These are phyloP conservation scores for Petrocephalus zakoni DNA, from an alignment of 2,113 vertebrate species.

Conservation along the genomic window DNA sequence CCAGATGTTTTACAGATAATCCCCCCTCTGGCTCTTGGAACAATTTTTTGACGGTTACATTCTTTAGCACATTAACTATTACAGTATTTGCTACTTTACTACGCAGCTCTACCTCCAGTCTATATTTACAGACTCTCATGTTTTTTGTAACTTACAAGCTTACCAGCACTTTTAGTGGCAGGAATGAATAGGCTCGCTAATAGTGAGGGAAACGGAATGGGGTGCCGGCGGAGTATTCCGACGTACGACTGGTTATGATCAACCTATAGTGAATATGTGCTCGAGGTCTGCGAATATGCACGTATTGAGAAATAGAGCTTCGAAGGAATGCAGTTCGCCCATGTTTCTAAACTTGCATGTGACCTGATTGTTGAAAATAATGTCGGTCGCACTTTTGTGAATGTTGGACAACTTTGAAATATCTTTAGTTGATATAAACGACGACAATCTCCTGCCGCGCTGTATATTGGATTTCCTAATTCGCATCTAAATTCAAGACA, in stretches of 20 bases:
- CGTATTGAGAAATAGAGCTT: neutral
- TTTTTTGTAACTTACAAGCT: neutral
- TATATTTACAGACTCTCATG: neutral
- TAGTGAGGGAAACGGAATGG: neutral
- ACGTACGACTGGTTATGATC: neutral
- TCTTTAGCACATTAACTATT: neutral
- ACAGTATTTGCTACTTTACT: neutral
- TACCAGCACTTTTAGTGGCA: neutral
- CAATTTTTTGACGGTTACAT: neutral
- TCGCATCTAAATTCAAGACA: neutral
- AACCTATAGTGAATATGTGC: neutral
- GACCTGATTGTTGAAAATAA: neutral
- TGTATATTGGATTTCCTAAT: neutral
- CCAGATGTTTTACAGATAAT: neutral
- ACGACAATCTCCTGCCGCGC: neutral
- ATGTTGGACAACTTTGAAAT: neutral
- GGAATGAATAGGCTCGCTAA: neutral
- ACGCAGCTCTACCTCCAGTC: neutral
- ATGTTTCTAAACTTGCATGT: neutral
- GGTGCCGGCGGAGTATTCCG: neutral
- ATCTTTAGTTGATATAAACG: neutral
- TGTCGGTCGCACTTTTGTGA: neutral
- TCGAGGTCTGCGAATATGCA: neutral
- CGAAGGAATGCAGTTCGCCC: neutral
- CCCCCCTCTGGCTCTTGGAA: neutral